Conservation (phyloP, 2,888 invertebrate species). For the Philereme vetulata region DNA sequence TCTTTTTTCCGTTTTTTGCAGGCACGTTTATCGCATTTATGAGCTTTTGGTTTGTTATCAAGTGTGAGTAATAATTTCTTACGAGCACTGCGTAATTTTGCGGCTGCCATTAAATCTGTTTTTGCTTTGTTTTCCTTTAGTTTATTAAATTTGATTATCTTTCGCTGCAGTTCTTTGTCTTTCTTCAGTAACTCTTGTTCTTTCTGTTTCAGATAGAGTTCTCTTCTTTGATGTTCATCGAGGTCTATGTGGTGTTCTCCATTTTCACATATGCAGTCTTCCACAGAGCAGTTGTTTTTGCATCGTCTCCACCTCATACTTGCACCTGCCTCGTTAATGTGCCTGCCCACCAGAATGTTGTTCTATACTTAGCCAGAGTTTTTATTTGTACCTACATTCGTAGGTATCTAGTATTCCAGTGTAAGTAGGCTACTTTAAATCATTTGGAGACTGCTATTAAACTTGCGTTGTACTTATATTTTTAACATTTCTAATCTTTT, state of each 20-base stretch:
- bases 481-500: constrained; percentile 8
- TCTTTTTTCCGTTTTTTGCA: constrained; percentile 11
- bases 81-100: constrained; percentile 46
- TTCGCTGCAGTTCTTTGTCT: constrained; percentile 40
- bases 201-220: constrained; percentile 35
- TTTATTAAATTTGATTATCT: constrained; percentile 30
- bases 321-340: not conserved
- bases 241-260: not conserved
- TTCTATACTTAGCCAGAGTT: not conserved
- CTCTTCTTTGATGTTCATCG: constrained; percentile 36
- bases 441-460: not conserved
- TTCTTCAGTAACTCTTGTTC: constrained; percentile 45
- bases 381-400: too few species aligned
- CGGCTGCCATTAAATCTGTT: constrained; percentile 44
- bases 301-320: constrained; percentile 18
- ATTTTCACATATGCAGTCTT: constrained; percentile 1
- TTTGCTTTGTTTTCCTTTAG: constrained; percentile 39
- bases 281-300: constrained; percentile 8
- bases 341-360: not conserved
- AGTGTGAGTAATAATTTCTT: constrained; percentile 32
- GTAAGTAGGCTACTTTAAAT: too few species aligned
- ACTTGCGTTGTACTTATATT: not conserved
- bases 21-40: constrained; percentile 23
- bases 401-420: too few species aligned
- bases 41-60: constrained; percentile 36